These are phyloP conservation scores for Ricordea florida DNA, from an alignment of 92 coral and sea anemone species.

Conservation along the genomic window DNA sequence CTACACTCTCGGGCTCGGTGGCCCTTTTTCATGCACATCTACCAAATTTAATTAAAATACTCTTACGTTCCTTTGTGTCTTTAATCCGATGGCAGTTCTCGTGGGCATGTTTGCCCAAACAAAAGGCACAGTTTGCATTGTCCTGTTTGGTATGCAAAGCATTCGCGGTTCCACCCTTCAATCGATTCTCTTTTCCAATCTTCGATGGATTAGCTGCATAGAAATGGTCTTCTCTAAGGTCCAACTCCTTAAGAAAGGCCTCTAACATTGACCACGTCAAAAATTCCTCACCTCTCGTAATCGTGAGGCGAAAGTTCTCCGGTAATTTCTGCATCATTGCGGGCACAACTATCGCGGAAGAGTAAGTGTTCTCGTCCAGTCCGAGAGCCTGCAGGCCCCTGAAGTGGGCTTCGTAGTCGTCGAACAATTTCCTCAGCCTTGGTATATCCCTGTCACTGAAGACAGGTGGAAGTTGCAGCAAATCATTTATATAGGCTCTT, in stretches of 20 bases:
- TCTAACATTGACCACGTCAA: constrained; percentile 37
- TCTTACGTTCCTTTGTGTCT: constrained; percentile 12
- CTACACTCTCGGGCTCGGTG: constrained; percentile 49
- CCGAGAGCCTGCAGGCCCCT: constrained; percentile 53
- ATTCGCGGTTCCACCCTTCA: background rate
- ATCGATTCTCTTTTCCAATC: background rate
- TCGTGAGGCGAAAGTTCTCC: constrained; percentile 47
- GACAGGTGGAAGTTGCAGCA: constrained; percentile 22
- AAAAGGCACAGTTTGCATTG: constrained; percentile 27
- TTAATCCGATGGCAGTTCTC: constrained; percentile 38
- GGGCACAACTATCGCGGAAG: constrained; percentile 46
- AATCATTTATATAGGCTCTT: constrained; percentile 57
- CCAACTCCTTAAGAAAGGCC: constrained; percentile 19
- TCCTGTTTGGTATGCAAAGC: constrained; percentile 26
- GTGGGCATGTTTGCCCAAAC: constrained; percentile 22
- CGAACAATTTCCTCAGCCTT: constrained; percentile 46
- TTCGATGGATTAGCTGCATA: background rate
- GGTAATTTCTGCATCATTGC: constrained; percentile 54
- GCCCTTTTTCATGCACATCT: constrained; percentile 48
- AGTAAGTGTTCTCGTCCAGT: constrained; percentile 42
- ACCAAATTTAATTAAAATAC: constrained; percentile 23
- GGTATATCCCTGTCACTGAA: constrained; percentile 41
- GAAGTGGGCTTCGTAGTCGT: constrained; percentile 41
- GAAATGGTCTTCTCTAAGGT: constrained; percentile 32
- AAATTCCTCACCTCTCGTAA: constrained; percentile 59